Evolutionary conservation across 2,888 invertebrate genomes (phyloP).

Genomic region (Chouioia cunea): DNA sequence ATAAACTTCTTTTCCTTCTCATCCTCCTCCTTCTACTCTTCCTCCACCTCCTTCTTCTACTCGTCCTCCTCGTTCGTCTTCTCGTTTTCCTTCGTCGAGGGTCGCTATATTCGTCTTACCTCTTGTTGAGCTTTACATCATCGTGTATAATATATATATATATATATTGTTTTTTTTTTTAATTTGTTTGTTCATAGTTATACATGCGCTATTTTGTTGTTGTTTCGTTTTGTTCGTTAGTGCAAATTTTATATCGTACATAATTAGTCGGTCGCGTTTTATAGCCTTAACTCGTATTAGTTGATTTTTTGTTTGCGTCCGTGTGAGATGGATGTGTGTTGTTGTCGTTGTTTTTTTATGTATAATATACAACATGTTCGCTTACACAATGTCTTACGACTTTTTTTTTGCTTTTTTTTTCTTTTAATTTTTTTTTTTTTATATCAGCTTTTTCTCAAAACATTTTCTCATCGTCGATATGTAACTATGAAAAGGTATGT

Average conservation of each 20-base stretch:
- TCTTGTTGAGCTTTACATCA: conserved; percentile 7
- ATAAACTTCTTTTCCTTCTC: conserved; percentile 61
- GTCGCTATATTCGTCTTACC: neutral
- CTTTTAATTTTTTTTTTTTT: too few species aligned
- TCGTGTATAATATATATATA: conserved; percentile 19
- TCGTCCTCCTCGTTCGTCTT: neutral
- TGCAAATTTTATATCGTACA: conserved; percentile 49
- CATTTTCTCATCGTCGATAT: conserved; percentile 45
- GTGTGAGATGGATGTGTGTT: conserved; percentile 42
- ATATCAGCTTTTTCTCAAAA: neutral
- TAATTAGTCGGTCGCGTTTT: conserved; percentile 56
- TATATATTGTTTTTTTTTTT: conserved; percentile 24
- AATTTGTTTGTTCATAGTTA: conserved; percentile 19
- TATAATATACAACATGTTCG: conserved; percentile 54
- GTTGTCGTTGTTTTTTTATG: conserved; percentile 27
- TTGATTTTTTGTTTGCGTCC: neutral
- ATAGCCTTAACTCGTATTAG: conserved; percentile 10
- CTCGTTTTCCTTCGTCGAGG: conserved; percentile 8
- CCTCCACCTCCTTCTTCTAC: conserved; percentile 20
- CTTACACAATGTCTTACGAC: conserved; percentile 22
- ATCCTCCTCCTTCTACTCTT: neutral
- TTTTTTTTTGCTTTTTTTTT: conserved; percentile 18
- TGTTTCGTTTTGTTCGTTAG: conserved; percentile 34
- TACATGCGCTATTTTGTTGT: conserved; percentile 6
- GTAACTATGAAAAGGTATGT: conserved; percentile 55